Conservation (phyloP, 2,797 vertebrate genomes). For the Alca torda region DNA sequence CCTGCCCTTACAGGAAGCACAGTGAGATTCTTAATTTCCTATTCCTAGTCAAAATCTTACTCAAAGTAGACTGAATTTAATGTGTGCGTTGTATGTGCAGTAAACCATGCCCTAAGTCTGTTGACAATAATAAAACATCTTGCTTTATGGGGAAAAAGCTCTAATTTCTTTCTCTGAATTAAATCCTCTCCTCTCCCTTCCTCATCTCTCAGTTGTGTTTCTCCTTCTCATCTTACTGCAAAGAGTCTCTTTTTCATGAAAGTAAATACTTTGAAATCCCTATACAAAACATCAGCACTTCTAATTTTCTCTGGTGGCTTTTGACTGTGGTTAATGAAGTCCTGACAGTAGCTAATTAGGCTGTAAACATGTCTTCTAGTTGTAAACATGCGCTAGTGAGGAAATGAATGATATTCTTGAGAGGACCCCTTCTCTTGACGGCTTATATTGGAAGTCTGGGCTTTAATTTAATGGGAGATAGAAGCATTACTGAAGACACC, state of each 20-base stretch:
- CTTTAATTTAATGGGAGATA: neutral
- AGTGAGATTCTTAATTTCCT: neutral
- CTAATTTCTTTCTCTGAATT: neutral
- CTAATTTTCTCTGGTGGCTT: neutral
- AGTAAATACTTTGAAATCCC: neutral
- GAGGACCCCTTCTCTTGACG: neutral
- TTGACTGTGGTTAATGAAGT: neutral
- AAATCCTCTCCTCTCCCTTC: neutral
- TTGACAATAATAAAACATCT: neutral
- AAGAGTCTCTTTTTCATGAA: neutral
- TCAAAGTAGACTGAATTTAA: neutral
- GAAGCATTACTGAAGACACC: neutral
- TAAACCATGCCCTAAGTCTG: neutral
- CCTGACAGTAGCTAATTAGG: neutral
- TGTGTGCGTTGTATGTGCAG: neutral
- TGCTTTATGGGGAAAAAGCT: neutral
- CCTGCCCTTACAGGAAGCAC: neutral
- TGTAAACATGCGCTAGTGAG: neutral
- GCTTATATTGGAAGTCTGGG: neutral
- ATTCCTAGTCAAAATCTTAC: neutral
- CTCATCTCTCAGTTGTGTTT: neutral
- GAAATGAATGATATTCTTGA: neutral
- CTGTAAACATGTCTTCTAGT: neutral
- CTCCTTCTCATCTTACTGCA: neutral
- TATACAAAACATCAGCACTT: neutral